Percentiles rank a stretch among this genome's conserved stretches.
Evolutionary conservation across 2,113 vertebrate species (phyloP).

Genomic region (Paralichthys olivaceus): DNA sequence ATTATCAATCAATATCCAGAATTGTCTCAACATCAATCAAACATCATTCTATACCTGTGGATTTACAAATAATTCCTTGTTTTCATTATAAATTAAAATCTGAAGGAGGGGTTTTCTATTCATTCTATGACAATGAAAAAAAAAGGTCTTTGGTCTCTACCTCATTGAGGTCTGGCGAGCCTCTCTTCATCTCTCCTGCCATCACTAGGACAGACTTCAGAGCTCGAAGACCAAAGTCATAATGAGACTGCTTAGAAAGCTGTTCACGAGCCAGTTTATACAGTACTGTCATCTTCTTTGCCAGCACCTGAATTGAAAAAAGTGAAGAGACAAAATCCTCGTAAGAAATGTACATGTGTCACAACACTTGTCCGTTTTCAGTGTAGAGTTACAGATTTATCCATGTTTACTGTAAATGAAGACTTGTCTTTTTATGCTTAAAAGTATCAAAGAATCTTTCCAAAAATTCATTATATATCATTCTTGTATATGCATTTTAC

Average conservation of each 20-base stretch:
- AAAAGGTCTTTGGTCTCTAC: constrained; percentile 70
- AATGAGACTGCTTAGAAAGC: constrained; percentile 97
- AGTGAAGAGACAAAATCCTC: background rate
- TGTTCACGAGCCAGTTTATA: constrained; percentile 94
- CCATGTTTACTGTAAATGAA: background rate
- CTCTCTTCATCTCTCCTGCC: constrained; percentile 96
- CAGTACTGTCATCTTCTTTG: constrained; percentile 99
- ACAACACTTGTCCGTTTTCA: background rate
- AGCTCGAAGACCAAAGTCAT: constrained; percentile 95
- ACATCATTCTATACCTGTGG: background rate
- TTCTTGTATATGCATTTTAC: background rate
- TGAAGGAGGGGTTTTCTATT: background rate
- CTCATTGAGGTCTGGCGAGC: constrained; percentile 90
- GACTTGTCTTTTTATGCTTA: background rate
- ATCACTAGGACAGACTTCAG: constrained; percentile 96
- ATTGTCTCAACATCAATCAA: background rate
- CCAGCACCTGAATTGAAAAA: constrained; percentile 84
- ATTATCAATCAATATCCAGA: background rate
- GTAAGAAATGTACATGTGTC: background rate
- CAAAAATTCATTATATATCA: background rate
- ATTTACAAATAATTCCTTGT: background rate
- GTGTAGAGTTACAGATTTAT: background rate
- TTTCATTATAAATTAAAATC: background rate
- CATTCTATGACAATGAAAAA: background rate
- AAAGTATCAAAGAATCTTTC: background rate